Base-by-base conservation (phyloP, 2,113 vertebrate species). In the Alouatta palliata region DNA sequence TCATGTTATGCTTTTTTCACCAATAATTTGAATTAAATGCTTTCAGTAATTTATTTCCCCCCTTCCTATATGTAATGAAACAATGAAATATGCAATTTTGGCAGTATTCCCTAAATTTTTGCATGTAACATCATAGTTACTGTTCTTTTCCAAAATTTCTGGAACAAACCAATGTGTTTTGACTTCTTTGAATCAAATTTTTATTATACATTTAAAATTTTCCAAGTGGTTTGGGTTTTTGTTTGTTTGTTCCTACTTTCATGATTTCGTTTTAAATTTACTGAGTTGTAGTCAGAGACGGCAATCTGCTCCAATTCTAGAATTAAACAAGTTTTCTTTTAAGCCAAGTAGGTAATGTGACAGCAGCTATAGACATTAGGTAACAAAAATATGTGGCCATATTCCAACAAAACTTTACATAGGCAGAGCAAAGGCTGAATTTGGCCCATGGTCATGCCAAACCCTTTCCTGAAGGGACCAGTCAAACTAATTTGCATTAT, bases 131-230 rank as follows among this genome's bases (percentile, higher is more conserved):
- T 61, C 43, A 35, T 73, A 89, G 40, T 90, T 84, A 84, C 23
- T 83, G 9, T 58, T 95, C 30, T 91, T 71, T 84, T 86, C 77
- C 81, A 82, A 96, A 95, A 79, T 94, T 61, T 77, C 45, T 91
- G 35, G n/a, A 91, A 73, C 23, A 45, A 87, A 73, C 10, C 82
- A 4, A 77, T 11, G 20, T 84, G 21, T 87, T 96, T 94, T 89
- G 9, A 71, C 19, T 94, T 89, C 70, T 71, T 77, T 32, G 2
- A 87, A 71, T 90, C 40, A 76, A 75, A 49, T 86, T 95, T 64
- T 95, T 23, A 71, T 90, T 58, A 30, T 14, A 66, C 49, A 92
- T 80, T 5, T 0, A 35, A 56, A 89, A 32, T 45, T 68, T 92
- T 68, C 30, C 70, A 82, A 45, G 17, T 35, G 13, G 73, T 76